A percentile compares a stretch with the other conserved stretches of the same genome.
Conservation (phyloP, 2,113 vertebrate species). For the Nothoprocta perdicaria region DNA sequence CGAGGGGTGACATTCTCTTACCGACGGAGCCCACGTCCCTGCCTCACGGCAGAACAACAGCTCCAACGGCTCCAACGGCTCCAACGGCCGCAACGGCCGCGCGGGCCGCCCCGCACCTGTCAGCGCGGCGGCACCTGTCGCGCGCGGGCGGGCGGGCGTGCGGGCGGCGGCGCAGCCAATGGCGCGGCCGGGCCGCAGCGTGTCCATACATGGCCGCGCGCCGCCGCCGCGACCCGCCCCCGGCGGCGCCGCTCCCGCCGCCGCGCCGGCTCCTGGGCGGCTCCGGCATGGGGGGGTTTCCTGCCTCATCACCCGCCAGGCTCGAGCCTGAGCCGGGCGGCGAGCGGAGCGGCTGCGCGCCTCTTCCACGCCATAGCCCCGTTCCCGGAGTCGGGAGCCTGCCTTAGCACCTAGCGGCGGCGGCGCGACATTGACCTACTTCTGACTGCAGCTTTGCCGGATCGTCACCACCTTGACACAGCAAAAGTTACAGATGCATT, state of each 20-base stretch:
- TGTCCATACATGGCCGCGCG: no score
- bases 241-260: no score
- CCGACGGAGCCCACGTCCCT: background rate
- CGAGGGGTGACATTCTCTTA: background rate
- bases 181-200: constrained; percentile 43
- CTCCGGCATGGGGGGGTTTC: no score
- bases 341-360: background rate
- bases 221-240: no score
- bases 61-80: background rate
- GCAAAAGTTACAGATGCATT: background rate
- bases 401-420: background rate
- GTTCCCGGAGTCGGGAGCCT: background rate
- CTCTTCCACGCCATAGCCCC: background rate
- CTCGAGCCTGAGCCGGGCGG: no score
- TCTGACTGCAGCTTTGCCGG: background rate
- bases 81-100: no score
- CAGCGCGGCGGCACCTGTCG: constrained; percentile 82
- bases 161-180: constrained; percentile 75
- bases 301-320: no score
- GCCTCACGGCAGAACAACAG: rapidly evolving
- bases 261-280: no score
- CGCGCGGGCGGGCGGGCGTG: no score
- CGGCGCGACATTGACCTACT: background rate
- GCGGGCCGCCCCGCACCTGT: constrained; percentile 71
- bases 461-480: background rate